A percentile compares a stretch with the other conserved stretches of the same genome.
These are phyloP conservation scores for Zoanthus sansibaricus DNA, from an alignment of 92 coral and sea anemone genomes.

Conservation along the genomic window DNA sequence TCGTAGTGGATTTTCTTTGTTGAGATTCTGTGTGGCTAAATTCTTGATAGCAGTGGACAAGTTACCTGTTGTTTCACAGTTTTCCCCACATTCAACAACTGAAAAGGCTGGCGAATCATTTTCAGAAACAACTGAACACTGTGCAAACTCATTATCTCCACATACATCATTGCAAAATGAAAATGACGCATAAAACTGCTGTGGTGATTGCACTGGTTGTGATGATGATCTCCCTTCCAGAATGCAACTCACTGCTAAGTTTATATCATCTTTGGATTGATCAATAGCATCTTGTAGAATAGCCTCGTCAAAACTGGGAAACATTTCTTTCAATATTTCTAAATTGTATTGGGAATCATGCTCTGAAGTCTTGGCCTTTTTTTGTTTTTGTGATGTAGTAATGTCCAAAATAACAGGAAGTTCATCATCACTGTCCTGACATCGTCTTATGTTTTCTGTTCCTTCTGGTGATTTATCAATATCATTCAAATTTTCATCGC, in stretches of 20 bases:
- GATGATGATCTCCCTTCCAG: neutral
- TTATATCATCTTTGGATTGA: slow-evolving; percentile 7
- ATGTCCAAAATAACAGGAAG: slow-evolving; percentile 1
- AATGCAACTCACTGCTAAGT: slow-evolving; percentile 1
- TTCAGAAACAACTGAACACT: slow-evolving; percentile 11
- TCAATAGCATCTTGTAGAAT: neutral
- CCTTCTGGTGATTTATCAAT: neutral
- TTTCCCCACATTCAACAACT: neutral
- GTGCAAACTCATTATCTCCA: slow-evolving; percentile 16
- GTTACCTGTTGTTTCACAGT: neutral
- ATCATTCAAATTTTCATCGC: neutral
- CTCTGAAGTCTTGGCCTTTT: neutral
- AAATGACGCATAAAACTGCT: slow-evolving; percentile 15
- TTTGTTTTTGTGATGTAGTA: slow-evolving; percentile 3
- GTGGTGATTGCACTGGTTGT: neutral
- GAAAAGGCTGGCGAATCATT: neutral
- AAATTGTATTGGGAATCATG: slow-evolving; percentile 9
- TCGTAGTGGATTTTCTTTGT: slow-evolving; percentile 50
- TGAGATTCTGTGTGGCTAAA: slow-evolving; percentile 48
- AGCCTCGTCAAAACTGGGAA: slow-evolving; percentile 1
- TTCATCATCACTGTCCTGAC: neutral
- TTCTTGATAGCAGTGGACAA: slow-evolving; percentile 31
- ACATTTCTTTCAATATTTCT: slow-evolving; percentile 13
- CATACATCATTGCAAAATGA: slow-evolving; percentile 39
- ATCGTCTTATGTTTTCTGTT: neutral